phyloP scores from a whole-genome alignment of 2,113 vertebrate species.

The Sitta europaea region DNA sequence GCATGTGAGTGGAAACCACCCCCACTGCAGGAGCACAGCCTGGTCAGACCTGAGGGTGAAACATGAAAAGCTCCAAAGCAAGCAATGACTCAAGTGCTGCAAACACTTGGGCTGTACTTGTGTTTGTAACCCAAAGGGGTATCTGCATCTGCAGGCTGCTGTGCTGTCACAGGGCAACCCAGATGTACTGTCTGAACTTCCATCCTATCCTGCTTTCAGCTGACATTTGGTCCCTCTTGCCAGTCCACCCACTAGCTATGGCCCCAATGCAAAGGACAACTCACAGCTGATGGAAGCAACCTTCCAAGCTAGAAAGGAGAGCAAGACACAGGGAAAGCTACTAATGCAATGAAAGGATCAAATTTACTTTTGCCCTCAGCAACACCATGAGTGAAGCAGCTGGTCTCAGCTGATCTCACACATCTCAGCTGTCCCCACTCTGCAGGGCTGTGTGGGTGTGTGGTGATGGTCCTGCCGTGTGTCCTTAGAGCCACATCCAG shows the following conservation, averaged over 20 bases:
- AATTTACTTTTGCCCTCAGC: neutral
- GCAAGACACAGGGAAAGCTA: neutral
- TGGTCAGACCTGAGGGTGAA: neutral
- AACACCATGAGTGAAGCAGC: neutral
- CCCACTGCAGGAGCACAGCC: neutral
- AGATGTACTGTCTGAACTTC: neutral
- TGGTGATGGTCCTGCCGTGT: neutral
- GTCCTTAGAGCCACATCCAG: neutral
- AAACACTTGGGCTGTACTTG: neutral
- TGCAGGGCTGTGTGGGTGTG: neutral
- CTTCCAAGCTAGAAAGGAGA: neutral
- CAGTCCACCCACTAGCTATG: neutral
- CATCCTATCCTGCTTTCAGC: neutral
- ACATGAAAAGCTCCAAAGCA: neutral
- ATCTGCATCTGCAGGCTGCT: neutral
- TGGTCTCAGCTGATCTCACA: neutral
- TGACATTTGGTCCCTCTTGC: neutral
- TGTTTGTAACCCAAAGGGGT: neutral
- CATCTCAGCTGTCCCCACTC: neutral
- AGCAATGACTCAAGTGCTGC: neutral
- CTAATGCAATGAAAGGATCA: neutral
- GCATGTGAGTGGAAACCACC: neutral
- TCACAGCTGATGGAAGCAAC: neutral
- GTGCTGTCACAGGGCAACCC: neutral
- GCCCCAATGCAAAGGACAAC: neutral